A percentile compares a stretch with the other conserved stretches of the same genome.
phyloP scores from a whole-genome alignment of 2,888 invertebrate genomes.

The Euplexia lucipara region DNA sequence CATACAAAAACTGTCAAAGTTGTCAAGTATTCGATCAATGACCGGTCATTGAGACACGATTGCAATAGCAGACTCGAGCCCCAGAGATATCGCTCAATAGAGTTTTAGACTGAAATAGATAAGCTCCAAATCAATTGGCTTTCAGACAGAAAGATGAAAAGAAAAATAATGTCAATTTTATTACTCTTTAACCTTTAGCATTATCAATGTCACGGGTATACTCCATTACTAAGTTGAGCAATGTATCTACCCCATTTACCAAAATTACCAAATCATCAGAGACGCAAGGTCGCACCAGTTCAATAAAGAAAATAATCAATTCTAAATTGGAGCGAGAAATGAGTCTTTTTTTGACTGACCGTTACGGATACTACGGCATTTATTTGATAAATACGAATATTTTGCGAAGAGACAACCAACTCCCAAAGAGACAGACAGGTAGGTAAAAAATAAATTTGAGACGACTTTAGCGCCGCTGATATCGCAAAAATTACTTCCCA shows the following conservation, averaged over 20 bases:
- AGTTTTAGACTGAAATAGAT: too few species aligned
- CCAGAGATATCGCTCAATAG: too few species aligned
- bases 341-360: constrained; percentile 18
- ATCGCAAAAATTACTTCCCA: neutral
- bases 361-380: constrained; percentile 1
- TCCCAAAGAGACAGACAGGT: neutral
- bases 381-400: neutral
- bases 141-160: too few species aligned
- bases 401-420: neutral
- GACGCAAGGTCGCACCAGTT: constrained; percentile 57
- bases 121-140: too few species aligned
- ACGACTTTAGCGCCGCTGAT: too few species aligned
- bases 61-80: too few species aligned
- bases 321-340: constrained; percentile 56
- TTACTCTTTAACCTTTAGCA: neutral
- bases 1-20: too few species aligned
- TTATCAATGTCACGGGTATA: neutral
- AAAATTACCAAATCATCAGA: constrained; percentile 31
- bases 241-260: neutral
- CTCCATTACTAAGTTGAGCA: neutral
- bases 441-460: too few species aligned
- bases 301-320: constrained; percentile 52
- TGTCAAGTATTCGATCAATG: too few species aligned
- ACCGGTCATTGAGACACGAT: too few species aligned
- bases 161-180: neutral